phyloP scores from a whole-genome alignment of 2,888 invertebrate genomes.

The Aspidapion aeneum region DNA sequence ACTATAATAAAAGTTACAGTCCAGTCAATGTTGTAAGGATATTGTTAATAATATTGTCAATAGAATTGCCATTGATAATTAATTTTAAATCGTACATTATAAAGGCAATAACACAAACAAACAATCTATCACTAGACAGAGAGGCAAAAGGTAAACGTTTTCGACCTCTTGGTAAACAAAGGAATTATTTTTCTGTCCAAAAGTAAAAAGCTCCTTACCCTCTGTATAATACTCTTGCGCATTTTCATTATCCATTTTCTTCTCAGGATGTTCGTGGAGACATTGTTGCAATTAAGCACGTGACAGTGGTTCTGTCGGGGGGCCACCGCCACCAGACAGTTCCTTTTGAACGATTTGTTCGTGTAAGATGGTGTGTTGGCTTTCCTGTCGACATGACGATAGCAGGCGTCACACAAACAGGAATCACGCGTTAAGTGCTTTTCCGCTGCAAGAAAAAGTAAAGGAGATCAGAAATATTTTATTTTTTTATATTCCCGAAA shows the following conservation, averaged over 20 bases:
- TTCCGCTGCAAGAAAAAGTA: slow-evolving; percentile 64
- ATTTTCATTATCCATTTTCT: slow-evolving; percentile 72
- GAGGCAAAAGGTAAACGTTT: too few relatives aligned
- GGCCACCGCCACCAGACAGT: slow-evolving; percentile 42
- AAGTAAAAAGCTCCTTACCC: too few relatives aligned
- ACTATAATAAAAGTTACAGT: too few relatives aligned
- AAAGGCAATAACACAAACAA: too few relatives aligned
- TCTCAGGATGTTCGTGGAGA: slow-evolving; percentile 62
- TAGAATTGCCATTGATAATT: too few relatives aligned
- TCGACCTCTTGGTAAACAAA: too few relatives aligned
- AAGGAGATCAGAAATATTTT: too few relatives aligned
- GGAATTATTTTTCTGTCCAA: too few relatives aligned
- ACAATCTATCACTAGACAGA: too few relatives aligned
- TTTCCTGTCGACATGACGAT: slow-evolving; percentile 79
- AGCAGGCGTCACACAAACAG: slow-evolving; percentile 84
- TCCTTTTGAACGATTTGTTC: slow-evolving; percentile 48
- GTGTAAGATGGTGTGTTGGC: slow-evolving; percentile 69
- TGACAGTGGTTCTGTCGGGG: slow-evolving; percentile 55
- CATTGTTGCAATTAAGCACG: slow-evolving; percentile 58
- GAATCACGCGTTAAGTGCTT: slow-evolving; percentile 80
- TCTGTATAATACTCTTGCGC: slow-evolving; percentile 63
- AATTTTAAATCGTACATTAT: too few relatives aligned
- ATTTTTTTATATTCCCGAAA: background rate
- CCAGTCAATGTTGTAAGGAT: too few relatives aligned
- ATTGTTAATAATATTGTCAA: too few relatives aligned